Evolutionary conservation across 2,888 invertebrate species (phyloP).

Genomic region (Torymus tubicola): DNA sequence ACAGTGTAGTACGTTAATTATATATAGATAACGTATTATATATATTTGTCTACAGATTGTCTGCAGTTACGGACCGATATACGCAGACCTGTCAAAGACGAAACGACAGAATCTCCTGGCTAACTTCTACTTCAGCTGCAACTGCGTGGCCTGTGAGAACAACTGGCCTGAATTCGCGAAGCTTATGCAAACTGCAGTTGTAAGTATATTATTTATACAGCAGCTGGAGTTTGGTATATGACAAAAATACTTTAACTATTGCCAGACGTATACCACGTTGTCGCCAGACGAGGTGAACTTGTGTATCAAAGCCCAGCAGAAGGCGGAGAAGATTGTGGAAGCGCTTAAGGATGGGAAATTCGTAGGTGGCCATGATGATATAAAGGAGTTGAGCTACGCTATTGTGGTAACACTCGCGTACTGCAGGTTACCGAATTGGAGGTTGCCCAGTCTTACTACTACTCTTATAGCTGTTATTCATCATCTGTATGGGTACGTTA

Average conservation of each 20-base stretch:
- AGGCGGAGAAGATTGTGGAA: slow-evolving; percentile 27
- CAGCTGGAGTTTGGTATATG: no score
- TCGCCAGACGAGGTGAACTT: neutral
- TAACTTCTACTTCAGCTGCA: slow-evolving; percentile 40
- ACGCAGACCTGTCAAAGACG: slow-evolving; percentile 9
- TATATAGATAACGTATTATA: neutral
- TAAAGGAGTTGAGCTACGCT: slow-evolving; percentile 41
- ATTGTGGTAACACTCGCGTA: slow-evolving; percentile 29
- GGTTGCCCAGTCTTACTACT: slow-evolving; percentile 24
- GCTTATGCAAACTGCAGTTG: slow-evolving; percentile 10
- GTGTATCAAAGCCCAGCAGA: slow-evolving; percentile 6
- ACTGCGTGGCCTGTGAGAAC: slow-evolving; percentile 46
- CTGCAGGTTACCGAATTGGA: slow-evolving; percentile 45
- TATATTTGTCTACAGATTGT: slow-evolving; percentile 25
- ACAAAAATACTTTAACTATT: no score
- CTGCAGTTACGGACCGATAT: slow-evolving; percentile 48
- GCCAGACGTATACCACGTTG: neutral
- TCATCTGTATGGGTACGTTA: slow-evolving; percentile 41
- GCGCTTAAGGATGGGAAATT: slow-evolving; percentile 9
- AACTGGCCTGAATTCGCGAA: slow-evolving; percentile 46
- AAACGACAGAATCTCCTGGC: slow-evolving; percentile 13
- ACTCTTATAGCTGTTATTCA: slow-evolving; percentile 26
- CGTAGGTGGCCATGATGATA: neutral
- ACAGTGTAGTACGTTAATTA: no score
- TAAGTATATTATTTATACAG: slow-evolving; percentile 1